A percentile compares a stretch with the other conserved stretches of the same genome.
Evolutionary conservation across 1,140 invertebrate genomes (phyloP).

Genomic region (Drosophila pandora): DNA sequence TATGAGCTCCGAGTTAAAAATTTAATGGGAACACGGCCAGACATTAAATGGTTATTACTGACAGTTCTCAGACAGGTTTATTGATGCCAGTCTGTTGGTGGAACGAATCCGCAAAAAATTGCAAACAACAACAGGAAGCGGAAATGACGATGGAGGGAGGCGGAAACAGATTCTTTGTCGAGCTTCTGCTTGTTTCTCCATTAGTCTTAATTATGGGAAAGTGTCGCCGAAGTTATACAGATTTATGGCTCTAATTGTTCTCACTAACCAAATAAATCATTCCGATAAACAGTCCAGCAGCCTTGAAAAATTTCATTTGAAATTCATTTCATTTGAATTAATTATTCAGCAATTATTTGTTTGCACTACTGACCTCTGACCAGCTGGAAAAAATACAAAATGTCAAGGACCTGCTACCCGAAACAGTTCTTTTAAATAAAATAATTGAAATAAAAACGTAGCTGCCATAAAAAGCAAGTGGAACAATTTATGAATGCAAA

Average conservation of each 20-base stretch:
- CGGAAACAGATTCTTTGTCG: background rate
- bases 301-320: slow-evolving; percentile 71
- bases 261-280: slow-evolving; percentile 2
- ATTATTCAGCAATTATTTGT: slow-evolving; percentile 71
- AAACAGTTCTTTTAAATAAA: too few species aligned
- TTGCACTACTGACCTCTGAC: slow-evolving; percentile 49
- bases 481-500: slow-evolving; percentile 6
- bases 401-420: background rate
- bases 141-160: slow-evolving; percentile 23
- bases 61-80: slow-evolving; percentile 64
- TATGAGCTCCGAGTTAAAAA: slow-evolving; percentile 56
- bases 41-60: slow-evolving; percentile 62
- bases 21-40: slow-evolving; percentile 46
- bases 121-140: slow-evolving; percentile 7
- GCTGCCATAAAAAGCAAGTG: slow-evolving; percentile 12
- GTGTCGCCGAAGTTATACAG: slow-evolving; percentile 35
- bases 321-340: slow-evolving; percentile 71
- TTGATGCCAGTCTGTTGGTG: slow-evolving; percentile 51
- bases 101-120: background rate
- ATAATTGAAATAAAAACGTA: slow-evolving; percentile 8
- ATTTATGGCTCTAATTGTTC: slow-evolving; percentile 20
- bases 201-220: slow-evolving; percentile 68
- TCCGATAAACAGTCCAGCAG: slow-evolving; percentile 15
- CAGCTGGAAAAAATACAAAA: background rate
- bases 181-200: slow-evolving; percentile 3